Evolutionary conservation across 2,888 invertebrate species (phyloP).

Genomic region (Heliothis peltigera): DNA sequence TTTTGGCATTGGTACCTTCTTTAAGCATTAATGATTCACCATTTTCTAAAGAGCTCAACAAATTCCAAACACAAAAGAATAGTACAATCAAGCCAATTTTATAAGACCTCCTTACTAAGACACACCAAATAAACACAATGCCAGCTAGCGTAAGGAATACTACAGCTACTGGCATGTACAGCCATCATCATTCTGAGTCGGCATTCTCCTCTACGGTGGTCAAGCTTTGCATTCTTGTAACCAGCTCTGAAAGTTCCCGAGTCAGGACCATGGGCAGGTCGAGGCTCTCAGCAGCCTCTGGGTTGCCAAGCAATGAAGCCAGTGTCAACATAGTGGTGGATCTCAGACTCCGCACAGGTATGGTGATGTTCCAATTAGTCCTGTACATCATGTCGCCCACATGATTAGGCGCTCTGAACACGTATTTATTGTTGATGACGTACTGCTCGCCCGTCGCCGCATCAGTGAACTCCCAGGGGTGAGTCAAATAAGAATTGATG

Average conservation of each 20-base stretch:
- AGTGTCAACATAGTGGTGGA: slow-evolving; percentile 83
- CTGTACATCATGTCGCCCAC: slow-evolving; percentile 76
- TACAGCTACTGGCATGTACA: slow-evolving; percentile 34
- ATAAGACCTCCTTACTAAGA: slow-evolving; percentile 25
- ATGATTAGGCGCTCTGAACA: slow-evolving; percentile 83
- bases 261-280: slow-evolving; percentile 82
- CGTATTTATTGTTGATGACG: slow-evolving; percentile 87
- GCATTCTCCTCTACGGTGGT: background rate
- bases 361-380: slow-evolving; percentile 87
- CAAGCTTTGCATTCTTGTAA: slow-evolving; percentile 47
- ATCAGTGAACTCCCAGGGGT: slow-evolving; percentile 96
- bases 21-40: slow-evolving; percentile 8
- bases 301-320: slow-evolving; percentile 74
- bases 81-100: slow-evolving; percentile 30
- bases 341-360: slow-evolving; percentile 87
- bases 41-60: slow-evolving; percentile 11
- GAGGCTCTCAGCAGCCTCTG: slow-evolving; percentile 75
- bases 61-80: slow-evolving; percentile 30
- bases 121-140: slow-evolving; percentile 40
- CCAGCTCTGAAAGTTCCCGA: slow-evolving; percentile 74
- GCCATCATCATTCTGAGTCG: slow-evolving; percentile 44
- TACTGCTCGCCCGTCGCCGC: slow-evolving; percentile 91
- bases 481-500: slow-evolving; percentile 94
- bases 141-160: slow-evolving; percentile 34
- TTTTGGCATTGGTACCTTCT: slow-evolving; percentile 12